Conservation (phyloP, 2,888 invertebrate genomes). For the Chrysotoxum bicinctum region DNA sequence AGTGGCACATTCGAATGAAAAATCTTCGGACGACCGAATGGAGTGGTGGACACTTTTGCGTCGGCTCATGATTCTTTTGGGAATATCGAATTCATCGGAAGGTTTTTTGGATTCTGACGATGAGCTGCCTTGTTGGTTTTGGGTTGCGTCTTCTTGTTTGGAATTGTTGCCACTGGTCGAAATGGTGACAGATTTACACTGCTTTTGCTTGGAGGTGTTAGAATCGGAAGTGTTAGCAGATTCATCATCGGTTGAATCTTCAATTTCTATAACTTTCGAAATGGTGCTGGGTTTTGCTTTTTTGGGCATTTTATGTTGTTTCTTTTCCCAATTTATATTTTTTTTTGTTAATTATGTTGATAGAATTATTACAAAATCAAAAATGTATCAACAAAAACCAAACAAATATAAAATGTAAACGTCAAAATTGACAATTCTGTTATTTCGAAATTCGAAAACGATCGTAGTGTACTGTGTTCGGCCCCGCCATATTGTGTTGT, state of each 20-base stretch:
- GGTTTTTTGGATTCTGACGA: neutral
- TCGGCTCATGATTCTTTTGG: slow-evolving; percentile 23
- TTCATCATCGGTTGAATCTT: neutral
- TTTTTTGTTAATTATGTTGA: neutral
- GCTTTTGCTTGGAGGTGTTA: neutral
- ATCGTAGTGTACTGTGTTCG: no score
- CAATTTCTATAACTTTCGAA: neutral
- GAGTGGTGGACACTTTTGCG: slow-evolving; percentile 53
- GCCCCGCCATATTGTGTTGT: no score
- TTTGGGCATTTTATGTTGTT: neutral
- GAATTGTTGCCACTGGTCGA: neutral
- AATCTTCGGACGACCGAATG: slow-evolving; percentile 3
- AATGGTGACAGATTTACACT: neutral
- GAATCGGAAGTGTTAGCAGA: neutral
- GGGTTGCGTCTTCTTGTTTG: neutral
- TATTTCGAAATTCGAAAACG: neutral
- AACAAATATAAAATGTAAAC: neutral
- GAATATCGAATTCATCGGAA: neutral
- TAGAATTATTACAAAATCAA: neutral
- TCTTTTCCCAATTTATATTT: neutral
- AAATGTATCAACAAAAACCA: neutral
- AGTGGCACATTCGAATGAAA: slow-evolving; percentile 28
- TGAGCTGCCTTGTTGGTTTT: neutral
- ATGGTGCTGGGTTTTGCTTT: neutral
- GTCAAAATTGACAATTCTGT: neutral